Evolutionary conservation across 2,797 vertebrate genomes (phyloP).

Genomic region (Catharus ustulatus): DNA sequence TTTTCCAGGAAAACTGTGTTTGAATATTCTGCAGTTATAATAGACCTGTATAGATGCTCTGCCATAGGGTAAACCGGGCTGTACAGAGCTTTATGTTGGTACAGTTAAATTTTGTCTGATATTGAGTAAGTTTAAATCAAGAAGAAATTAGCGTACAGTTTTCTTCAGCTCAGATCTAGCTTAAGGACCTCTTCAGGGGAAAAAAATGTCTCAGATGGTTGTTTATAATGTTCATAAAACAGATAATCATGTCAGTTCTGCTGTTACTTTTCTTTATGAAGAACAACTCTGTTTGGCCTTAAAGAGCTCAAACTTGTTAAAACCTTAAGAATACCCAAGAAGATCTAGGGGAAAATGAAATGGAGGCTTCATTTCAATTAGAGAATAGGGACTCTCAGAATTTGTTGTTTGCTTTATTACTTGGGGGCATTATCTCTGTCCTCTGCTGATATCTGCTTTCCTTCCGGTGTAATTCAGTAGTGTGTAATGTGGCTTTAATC

Average conservation of each 20-base stretch:
- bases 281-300: background rate
- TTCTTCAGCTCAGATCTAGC: background rate
- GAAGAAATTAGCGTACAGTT: background rate
- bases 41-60: background rate
- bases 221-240: background rate
- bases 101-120: background rate
- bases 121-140: background rate
- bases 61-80: background rate
- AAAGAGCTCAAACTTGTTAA: background rate
- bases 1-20: background rate
- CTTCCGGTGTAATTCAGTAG: constrained; percentile 29
- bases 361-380: background rate
- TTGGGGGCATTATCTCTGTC: background rate
- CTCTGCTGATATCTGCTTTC: background rate
- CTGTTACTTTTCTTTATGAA: background rate
- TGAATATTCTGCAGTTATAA: background rate
- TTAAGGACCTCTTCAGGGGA: background rate
- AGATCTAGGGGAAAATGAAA: background rate
- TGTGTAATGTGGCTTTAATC: constrained; percentile 45
- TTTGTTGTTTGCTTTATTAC: background rate
- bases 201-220: background rate
- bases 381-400: constrained; percentile 9
- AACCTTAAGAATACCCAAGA: background rate
- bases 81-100: background rate
- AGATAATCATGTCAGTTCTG: background rate